Base-by-base conservation (phyloP, 2,888 invertebrate species). In the Odontocolon sp. region DNA sequence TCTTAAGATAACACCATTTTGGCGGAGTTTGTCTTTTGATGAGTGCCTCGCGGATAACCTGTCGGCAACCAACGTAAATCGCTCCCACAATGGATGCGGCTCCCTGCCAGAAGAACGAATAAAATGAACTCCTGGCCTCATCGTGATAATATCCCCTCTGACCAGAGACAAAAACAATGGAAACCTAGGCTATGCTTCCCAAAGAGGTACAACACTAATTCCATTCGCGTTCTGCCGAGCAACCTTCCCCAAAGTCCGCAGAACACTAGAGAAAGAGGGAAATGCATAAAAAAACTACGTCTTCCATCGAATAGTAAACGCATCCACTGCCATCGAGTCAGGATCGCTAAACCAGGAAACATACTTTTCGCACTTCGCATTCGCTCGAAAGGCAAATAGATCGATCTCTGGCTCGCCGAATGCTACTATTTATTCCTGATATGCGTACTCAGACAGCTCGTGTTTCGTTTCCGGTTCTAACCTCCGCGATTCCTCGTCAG, bases 11-110 rank as follows among this genome's bases (percentile, higher is more conserved):
- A n/a, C n/a, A n/a, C n/a, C 42, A 57, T 28, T 45, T 42, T 3
- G 45, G 36, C n/a, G 72, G 59, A 3, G 33, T 26, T 9, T 66
- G 9, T 45, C 64, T 56, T n/a, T 52, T 64, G 66, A 63, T 23
- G 28, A 59, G 50, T 28, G 72, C 57, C 18, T 40, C 38, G 50
- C 63, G 28, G 63, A 69, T 75, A 47, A 61, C 18, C 26, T 52
- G 16, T 5, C 56, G 54, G 54, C 69, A 45, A 74, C 68, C 63
- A 74, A 56, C 33, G 56, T 21, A 69, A 74, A 50, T 45, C 52
- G 28, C 16, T 28, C 18, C 42, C 45, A 42, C 26, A 61, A 47
- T 14, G 66, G 73, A 59, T 73, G 61, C 31, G 61, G 54, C 38
- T 54, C 31, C 45, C 61, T 73, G 36, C 42, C 26, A 16, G 47